Percentiles rank a stretch among this genome's conserved stretches.
Conservation (phyloP, 2,888 invertebrate genomes). For the Hydrotaea diabolus region DNA sequence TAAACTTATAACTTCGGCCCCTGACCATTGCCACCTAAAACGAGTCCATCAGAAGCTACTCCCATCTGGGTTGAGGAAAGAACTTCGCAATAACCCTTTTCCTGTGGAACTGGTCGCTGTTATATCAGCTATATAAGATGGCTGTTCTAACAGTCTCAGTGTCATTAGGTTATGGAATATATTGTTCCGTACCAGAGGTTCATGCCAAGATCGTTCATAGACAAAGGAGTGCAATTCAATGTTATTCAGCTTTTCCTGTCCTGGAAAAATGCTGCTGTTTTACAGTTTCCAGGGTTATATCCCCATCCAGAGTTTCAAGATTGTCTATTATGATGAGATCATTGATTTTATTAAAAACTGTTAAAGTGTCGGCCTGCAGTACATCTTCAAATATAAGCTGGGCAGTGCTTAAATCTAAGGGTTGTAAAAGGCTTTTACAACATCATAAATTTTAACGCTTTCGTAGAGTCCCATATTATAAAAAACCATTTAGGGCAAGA, state of each 20-base stretch:
- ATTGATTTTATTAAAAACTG: conserved; percentile 79
- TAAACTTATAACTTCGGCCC: too few relatives aligned
- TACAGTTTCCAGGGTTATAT: conserved; percentile 74
- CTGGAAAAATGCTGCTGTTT: conserved; percentile 75
- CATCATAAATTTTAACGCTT: too few relatives aligned
- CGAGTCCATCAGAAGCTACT: too few relatives aligned
- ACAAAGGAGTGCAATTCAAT: conserved; percentile 78
- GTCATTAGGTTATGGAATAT: conserved; percentile 74
- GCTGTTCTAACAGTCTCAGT: too few relatives aligned
- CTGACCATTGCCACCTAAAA: too few relatives aligned
- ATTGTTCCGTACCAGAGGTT: conserved; percentile 63
- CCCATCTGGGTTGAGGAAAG: too few relatives aligned
- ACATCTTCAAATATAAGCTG: conserved; percentile 78
- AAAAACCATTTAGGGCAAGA: too few relatives aligned
- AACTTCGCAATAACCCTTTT: too few relatives aligned
- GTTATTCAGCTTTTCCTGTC: conserved; percentile 75
- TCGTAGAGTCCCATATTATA: too few relatives aligned
- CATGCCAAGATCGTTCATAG: conserved; percentile 72
- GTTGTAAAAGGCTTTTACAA: too few relatives aligned
- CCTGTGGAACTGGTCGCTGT: too few relatives aligned
- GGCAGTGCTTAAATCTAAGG: conserved; percentile 67
- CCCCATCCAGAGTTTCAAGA: conserved; percentile 73
- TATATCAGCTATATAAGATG: too few relatives aligned
- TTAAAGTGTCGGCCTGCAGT: conserved; percentile 71
- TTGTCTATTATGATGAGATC: conserved; percentile 72